Evolutionary conservation across 1,140 invertebrate genomes (phyloP), one percentile per base, ranked within the genome.

Genomic region (Andrena cerasifolii): DNA sequence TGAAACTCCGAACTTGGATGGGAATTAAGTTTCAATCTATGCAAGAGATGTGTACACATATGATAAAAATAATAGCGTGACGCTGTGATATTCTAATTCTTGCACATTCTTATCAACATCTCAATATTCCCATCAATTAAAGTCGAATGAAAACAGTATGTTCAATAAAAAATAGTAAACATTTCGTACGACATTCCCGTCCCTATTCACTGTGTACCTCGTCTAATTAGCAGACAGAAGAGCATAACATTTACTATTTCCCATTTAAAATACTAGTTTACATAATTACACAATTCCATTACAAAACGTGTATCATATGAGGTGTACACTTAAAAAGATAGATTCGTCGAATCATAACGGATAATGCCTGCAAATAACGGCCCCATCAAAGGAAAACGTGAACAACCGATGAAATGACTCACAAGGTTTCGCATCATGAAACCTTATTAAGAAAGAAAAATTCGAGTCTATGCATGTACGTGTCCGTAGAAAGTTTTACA

Each of bases 401-500:
- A 10, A n/a, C 43, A 47, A 47, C 62, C 26, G 12, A 21, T 61
- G 3, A 43, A 43, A 3, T 40, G 51, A 58, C 16, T 26, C 31
- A 12, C 6, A 36, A 28, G 33, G 45, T 63, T 51, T 58, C 6
- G 40, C 2, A 10, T 40, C 8, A 6, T 43, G 45, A 40, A 47
- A 71, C n/a, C 47, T 68, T 74, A 80, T 58, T 24, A 49, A 71
- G 45, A 58, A 7, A 28, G 21, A 62, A 45, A 31, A 33, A 62
- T 28, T 33, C 6, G 28, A 45, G 12, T 43, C 28, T 26, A 28
- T 43, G 51, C 43, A 47, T 53, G 54, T 47, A 63, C 26, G 47
- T 40, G 28, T 56, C 18, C 45, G 33, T 66, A 56, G 49, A 77
- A 28, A 40, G 14, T 74, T 87, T 88, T 90, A 93, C 59, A 93